Evolutionary conservation across 1,140 invertebrate genomes (phyloP), one percentile per base, ranked within the genome.

Genomic region (Antheraea mylitta): DNA sequence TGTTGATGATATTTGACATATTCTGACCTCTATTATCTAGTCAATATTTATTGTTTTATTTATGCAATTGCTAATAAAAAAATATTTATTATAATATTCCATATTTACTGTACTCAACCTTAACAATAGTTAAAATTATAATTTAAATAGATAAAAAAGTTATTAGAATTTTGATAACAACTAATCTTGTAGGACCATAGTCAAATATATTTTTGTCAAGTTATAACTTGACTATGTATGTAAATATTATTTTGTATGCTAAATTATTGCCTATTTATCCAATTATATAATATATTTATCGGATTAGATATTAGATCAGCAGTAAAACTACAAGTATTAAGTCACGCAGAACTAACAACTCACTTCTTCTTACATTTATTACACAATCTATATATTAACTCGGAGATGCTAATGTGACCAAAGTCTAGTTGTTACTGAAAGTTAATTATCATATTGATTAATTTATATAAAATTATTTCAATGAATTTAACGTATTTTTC

Each of bases 11-110:
- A 74, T 58, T 38, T 74, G 64, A 70, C 68, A 48, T 18, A 22
- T 72, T 77, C 70, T 82, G 76, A 79, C 79, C 78, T 74, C 42
- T 65, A 18, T 11, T 69, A 73, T 70, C 30, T 60, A n/a, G 30
- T 42, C 18, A 64, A 65, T 65, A 48, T 48, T 65, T 22, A 65
- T 65, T 53, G 64, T 48, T 45, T 19, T 65, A 37, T 63, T 37
- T 13, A 53, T n/a, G 16, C 22, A 30, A 30, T 30, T 30, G 22
- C 4, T 30, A 4, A 30, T 30, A 30, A 30, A 30, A 30, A 30
- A 30, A 30, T 30, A 30, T 30, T 30, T 2, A 30, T 30, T 30
- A 30, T 30, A 30, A 30, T 30, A 30, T 30, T 4, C 22, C 22
- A 30, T 30, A 30, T 30, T 30, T 30, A 30, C 22, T 30, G 22